Percentiles rank a stretch among this genome's conserved stretches.
Evolutionary conservation across 1,140 invertebrate genomes (phyloP).

Genomic region (Wiebesia pumilae): DNA sequence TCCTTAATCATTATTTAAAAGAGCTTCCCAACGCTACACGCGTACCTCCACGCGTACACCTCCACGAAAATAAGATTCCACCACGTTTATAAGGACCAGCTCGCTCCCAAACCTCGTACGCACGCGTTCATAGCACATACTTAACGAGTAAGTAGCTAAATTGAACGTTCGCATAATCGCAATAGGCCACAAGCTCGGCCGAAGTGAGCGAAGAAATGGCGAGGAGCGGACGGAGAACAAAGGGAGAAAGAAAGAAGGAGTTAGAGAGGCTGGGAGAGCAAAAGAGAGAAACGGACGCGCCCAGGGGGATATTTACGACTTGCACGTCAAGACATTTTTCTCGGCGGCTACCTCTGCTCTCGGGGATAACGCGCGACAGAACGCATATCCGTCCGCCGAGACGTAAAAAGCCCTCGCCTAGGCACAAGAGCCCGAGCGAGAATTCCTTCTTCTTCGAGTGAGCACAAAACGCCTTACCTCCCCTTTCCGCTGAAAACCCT

Average conservation of each 20-base stretch:
- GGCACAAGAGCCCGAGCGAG: slow-evolving; percentile 5
- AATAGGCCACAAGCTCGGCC: slow-evolving; percentile 10
- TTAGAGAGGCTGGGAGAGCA: not conserved
- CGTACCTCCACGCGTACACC: slow-evolving; percentile 37
- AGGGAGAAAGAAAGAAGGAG: not conserved
- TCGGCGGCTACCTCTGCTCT: slow-evolving; percentile 10
- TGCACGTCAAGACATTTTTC: slow-evolving; percentile 26
- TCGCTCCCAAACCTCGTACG: not conserved
- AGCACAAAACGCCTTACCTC: not conserved
- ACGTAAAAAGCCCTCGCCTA: slow-evolving; percentile 43
- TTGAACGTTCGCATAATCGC: slow-evolving; percentile 40
- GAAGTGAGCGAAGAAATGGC: not conserved
- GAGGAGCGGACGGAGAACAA: not conserved
- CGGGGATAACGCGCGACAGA: slow-evolving; percentile 17
- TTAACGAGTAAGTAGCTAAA: slow-evolving; percentile 43
- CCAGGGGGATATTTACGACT: slow-evolving; percentile 40
- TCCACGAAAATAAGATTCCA: slow-evolving; percentile 47
- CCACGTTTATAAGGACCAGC: slow-evolving; percentile 3
- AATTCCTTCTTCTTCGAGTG: slow-evolving; percentile 15
- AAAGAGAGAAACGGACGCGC: slow-evolving; percentile 1
- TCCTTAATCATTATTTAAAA: slow-evolving; percentile 40
- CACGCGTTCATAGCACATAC: not conserved
- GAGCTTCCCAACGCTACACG: not conserved
- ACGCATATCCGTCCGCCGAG: slow-evolving; percentile 26
- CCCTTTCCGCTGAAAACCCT: too few relatives aligned